These are phyloP conservation scores for Picus viridis DNA, from an alignment of 2,797 vertebrate species.

Conservation along the genomic window DNA sequence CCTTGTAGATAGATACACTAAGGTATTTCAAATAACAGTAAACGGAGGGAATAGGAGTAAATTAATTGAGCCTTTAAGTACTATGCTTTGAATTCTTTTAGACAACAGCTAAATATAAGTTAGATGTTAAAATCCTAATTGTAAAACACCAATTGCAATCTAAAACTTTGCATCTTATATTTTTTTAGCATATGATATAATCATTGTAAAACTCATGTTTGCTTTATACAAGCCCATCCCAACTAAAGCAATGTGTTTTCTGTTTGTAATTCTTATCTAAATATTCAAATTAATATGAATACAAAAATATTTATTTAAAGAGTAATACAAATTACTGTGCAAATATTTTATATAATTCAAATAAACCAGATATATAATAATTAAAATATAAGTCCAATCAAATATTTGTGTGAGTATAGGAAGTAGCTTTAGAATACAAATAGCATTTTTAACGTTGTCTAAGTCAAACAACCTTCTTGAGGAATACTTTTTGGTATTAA, in stretches of 20 bases:
- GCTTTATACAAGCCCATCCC: background rate
- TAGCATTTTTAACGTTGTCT: background rate
- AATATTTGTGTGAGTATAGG: background rate
- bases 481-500: background rate
- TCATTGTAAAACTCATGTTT: background rate
- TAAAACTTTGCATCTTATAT: background rate
- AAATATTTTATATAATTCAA: background rate
- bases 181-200: background rate
- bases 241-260: background rate
- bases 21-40: background rate
- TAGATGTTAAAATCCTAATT: background rate
- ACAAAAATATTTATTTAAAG: background rate
- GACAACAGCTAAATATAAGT: background rate
- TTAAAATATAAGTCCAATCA: background rate
- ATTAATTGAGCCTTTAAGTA: background rate
- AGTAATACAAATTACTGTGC: background rate
- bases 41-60: accelerated
- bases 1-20: background rate
- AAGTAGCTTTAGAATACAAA: background rate
- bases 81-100: background rate
- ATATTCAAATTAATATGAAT: background rate
- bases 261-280: background rate
- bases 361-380: background rate
- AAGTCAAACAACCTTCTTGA: background rate
- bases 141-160: background rate